Evolutionary conservation across 1,140 invertebrate genomes (phyloP).

Genomic region (Laodelphax striatellus): DNA sequence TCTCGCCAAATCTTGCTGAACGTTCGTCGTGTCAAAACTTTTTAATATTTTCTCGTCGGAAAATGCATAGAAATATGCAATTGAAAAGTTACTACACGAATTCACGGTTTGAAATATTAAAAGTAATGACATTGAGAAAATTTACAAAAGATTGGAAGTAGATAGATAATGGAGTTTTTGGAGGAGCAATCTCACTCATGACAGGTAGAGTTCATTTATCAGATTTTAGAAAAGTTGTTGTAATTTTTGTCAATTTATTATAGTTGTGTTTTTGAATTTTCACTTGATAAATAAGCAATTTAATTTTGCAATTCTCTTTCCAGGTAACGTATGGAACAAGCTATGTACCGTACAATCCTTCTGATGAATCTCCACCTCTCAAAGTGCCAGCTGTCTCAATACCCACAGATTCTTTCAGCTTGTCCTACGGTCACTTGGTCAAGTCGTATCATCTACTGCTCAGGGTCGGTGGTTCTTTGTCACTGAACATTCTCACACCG

Average conservation of each 20-base stretch:
- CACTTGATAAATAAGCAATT: not conserved
- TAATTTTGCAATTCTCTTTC: conserved; percentile 5
- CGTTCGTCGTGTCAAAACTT: too few relatives aligned
- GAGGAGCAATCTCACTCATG: too few relatives aligned
- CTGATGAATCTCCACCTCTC: conserved; percentile 51
- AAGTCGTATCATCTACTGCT: conserved; percentile 81
- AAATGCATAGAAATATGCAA: too few relatives aligned
- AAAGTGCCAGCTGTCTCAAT: conserved; percentile 70
- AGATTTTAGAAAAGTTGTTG: too few relatives aligned
- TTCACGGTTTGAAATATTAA: too few relatives aligned
- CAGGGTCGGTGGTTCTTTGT: conserved; percentile 46
- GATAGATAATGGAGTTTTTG: too few relatives aligned
- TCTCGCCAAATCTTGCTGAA: too few relatives aligned
- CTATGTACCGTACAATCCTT: conserved; percentile 71
- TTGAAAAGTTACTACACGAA: too few relatives aligned
- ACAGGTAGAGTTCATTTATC: too few relatives aligned
- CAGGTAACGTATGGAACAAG: conserved; percentile 55
- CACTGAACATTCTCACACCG: conserved; percentile 16
- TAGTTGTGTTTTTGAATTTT: conserved; percentile 18
- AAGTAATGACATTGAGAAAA: too few relatives aligned
- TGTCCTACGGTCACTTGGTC: conserved; percentile 68
- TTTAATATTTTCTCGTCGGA: too few relatives aligned
- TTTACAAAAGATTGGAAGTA: too few relatives aligned
- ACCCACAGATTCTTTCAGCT: conserved; percentile 70
- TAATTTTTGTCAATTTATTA: not conserved